These are phyloP conservation scores for Omphaloscelis lunosa DNA, from an alignment of 2,888 invertebrate genomes.

Conservation along the genomic window DNA sequence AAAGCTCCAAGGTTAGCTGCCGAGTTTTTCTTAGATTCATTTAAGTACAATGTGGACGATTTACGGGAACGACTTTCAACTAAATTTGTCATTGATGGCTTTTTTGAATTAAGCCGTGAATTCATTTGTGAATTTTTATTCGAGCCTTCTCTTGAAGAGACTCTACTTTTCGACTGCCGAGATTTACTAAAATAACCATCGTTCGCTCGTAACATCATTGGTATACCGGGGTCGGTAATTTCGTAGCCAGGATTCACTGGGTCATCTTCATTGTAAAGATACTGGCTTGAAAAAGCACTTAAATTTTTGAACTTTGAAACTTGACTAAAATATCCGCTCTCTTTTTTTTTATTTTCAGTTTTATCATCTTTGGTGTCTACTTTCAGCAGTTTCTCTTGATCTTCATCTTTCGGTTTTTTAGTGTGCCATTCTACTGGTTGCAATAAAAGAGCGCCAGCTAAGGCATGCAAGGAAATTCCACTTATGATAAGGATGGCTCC, in stretches of 20 bases:
- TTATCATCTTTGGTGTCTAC: slow-evolving; percentile 61
- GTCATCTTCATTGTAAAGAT: slow-evolving; percentile 92
- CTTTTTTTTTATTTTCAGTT: slow-evolving; percentile 74
- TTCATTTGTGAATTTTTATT: slow-evolving; percentile 85
- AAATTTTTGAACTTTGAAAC: slow-evolving; percentile 84
- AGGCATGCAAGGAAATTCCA: slow-evolving; percentile 92
- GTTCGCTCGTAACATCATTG: slow-evolving; percentile 92
- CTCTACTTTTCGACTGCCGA: slow-evolving; percentile 83
- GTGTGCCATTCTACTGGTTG: slow-evolving; percentile 95
- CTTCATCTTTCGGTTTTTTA: slow-evolving; percentile 81
- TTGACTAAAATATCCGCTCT: slow-evolving; percentile 85
- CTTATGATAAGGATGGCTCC: slow-evolving; percentile 93
- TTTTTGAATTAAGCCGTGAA: slow-evolving; percentile 87
- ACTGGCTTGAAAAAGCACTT: slow-evolving; percentile 91
- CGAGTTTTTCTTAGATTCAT: slow-evolving; percentile 89
- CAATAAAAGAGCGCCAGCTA: slow-evolving; percentile 92
- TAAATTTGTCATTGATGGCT: slow-evolving; percentile 87
- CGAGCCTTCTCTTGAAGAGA: slow-evolving; percentile 85
- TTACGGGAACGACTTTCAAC: slow-evolving; percentile 85
- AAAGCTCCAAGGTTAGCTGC: slow-evolving; percentile 82
- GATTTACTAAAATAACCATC: slow-evolving; percentile 92
- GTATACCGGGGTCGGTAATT: slow-evolving; percentile 92
- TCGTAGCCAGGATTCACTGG: slow-evolving; percentile 92
- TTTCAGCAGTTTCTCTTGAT: slow-evolving; percentile 77
- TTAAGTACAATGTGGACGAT: slow-evolving; percentile 86